These are phyloP conservation scores for Chloromyia formosa DNA, from an alignment of 2,888 invertebrate species.

Conservation along the genomic window DNA sequence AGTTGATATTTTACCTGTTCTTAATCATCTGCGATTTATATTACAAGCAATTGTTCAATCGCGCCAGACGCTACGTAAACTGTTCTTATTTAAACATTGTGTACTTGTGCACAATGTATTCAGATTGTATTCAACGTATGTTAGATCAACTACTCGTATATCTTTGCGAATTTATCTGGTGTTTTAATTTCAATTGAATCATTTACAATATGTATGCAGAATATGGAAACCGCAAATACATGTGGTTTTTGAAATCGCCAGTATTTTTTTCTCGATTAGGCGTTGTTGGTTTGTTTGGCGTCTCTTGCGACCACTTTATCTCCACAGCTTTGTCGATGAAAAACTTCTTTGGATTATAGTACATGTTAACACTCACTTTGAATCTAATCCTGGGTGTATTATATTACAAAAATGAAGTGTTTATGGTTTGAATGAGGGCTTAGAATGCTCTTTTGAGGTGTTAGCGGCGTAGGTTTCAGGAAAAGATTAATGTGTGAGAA, in stretches of 20 bases:
- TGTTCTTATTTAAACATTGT: not conserved
- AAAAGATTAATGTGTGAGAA: not conserved
- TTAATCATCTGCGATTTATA: not conserved
- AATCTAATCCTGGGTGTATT: not conserved
- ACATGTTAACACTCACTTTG: not conserved
- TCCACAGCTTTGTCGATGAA: no score
- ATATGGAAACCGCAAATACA: constrained; percentile 1
- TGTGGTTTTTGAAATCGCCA: not conserved
- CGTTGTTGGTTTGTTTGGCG: not conserved
- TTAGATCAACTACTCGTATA: no score
- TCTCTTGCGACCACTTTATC: not conserved
- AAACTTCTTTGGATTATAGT: not conserved
- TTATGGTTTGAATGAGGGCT: not conserved
- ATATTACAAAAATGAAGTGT: not conserved
- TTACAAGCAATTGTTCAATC: constrained; percentile 4
- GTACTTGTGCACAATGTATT: constrained; percentile 16
- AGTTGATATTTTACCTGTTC: constrained; percentile 46
- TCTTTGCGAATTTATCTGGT: not conserved
- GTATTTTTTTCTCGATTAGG: not conserved
- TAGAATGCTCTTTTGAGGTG: not conserved
- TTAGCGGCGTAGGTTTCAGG: not conserved
- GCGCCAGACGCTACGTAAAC: constrained; percentile 1
- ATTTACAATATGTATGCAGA: constrained; percentile 9
- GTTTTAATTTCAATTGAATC: not conserved
- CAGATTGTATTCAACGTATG: not conserved